Conservation (phyloP, 2,888 invertebrate species). For the Bimastos eiseni region DNA sequence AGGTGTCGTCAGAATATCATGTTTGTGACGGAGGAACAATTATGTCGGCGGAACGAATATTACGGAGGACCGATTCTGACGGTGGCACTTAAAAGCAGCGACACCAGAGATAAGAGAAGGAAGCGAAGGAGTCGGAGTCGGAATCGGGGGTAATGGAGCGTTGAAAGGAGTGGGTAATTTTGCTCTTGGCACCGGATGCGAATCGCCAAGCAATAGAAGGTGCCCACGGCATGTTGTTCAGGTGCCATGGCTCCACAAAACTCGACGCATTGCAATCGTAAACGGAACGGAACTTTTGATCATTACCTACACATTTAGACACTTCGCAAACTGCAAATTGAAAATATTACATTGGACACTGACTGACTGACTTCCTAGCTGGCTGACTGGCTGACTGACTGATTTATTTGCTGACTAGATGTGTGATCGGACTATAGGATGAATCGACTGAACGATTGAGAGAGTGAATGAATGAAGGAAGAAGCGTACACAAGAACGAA, state of each 20-base stretch:
- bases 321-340: neutral
- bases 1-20: constrained; percentile 6
- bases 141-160: neutral
- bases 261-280: neutral
- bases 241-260: neutral
- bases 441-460: too few relatives aligned
- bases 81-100: neutral
- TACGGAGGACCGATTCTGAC: neutral
- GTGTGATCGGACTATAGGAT: too few relatives aligned
- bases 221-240: neutral
- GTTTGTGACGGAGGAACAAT: neutral
- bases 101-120: neutral
- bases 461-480: too few relatives aligned
- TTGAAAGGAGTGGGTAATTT: constrained; percentile 14
- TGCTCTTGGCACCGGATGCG: constrained; percentile 8
- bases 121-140: neutral
- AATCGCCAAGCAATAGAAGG: neutral
- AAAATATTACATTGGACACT: neutral
- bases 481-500: neutral
- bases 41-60: constrained; percentile 1
- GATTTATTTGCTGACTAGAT: too few relatives aligned
- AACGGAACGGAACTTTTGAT: neutral
- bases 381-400: too few relatives aligned
- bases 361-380: neutral
- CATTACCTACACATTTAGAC: neutral